A percentile compares a stretch with the other conserved stretches of the same genome.
Conservation (phyloP, 2,113 vertebrate genomes). For the Varanus komodoensis region DNA sequence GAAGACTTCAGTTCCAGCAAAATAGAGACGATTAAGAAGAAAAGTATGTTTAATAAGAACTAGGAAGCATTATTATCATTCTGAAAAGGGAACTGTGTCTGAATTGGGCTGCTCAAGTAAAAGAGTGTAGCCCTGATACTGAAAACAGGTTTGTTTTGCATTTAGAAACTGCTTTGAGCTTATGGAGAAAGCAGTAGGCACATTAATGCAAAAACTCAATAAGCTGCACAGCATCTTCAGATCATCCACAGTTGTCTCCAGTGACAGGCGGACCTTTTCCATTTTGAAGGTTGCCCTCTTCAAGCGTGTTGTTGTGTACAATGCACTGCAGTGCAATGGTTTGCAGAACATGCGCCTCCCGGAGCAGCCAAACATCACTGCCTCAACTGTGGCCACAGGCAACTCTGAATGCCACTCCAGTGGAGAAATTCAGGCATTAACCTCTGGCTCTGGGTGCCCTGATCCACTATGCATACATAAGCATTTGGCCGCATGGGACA, state of each 20-base stretch:
- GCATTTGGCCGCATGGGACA: neutral
- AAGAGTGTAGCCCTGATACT: neutral
- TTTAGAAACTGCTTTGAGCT: neutral
- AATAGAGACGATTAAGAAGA: neutral
- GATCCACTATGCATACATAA: constrained; percentile 5
- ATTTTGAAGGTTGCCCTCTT: constrained; percentile 13
- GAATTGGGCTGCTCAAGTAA: constrained; percentile 25
- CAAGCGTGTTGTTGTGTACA: neutral
- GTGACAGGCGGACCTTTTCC: neutral
- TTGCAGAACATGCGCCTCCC: constrained; percentile 33
- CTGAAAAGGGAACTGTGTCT: neutral
- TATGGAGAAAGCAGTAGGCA: neutral
- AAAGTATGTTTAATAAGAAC: neutral
- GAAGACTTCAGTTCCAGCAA: neutral
- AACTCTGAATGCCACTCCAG: constrained; percentile 45
- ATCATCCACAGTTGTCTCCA: neutral
- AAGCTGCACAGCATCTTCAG: constrained; percentile 24
- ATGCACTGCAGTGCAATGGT: neutral
- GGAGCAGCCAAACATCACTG: constrained; percentile 32
- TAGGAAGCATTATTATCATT: constrained; percentile 11
- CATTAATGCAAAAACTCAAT: neutral
- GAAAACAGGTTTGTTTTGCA: neutral
- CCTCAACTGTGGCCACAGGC: constrained; percentile 37
- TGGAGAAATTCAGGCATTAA: constrained; percentile 42
- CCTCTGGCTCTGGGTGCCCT: constrained; percentile 39